phyloP scores from a whole-genome alignment of 2,888 invertebrate genomes.

The Hymenopus coronatus region DNA sequence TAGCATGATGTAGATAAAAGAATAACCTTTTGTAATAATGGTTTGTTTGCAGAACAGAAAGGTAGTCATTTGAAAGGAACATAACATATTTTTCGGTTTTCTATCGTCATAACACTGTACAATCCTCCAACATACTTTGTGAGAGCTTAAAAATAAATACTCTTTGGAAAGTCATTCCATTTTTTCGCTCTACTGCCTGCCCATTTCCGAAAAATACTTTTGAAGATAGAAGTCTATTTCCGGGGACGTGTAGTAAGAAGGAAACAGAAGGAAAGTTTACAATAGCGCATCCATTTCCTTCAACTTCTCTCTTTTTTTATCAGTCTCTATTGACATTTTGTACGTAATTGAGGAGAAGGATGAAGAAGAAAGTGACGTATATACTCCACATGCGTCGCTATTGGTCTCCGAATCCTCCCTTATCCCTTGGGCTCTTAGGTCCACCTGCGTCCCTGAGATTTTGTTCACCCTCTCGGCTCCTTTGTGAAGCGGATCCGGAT shows the following conservation, averaged over 20 bases:
- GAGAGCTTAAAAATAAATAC: background rate
- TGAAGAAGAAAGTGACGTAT: background rate
- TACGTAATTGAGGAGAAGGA: background rate
- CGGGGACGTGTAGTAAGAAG: background rate
- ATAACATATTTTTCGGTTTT: no score
- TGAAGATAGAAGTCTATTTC: background rate
- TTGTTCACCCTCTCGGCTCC: no score
- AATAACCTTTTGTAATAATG: no score
- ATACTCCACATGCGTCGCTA: background rate
- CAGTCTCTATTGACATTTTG: background rate
- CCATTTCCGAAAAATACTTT: background rate
- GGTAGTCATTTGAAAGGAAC: no score
- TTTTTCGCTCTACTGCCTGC: background rate
- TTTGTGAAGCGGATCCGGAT: background rate
- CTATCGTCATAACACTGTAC: no score
- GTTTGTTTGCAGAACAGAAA: no score
- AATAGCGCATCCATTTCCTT: background rate
- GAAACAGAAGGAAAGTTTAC: background rate
- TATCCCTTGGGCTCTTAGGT: background rate
- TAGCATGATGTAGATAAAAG: no score
- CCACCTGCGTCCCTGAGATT: background rate
- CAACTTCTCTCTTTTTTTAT: background rate
- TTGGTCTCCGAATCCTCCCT: background rate
- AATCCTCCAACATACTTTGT: no score
- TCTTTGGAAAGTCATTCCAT: background rate